Percentiles rank a stretch among this genome's conserved stretches.
phyloP scores from a whole-genome alignment of 1,140 invertebrate species.

The Drusus annulatus region DNA sequence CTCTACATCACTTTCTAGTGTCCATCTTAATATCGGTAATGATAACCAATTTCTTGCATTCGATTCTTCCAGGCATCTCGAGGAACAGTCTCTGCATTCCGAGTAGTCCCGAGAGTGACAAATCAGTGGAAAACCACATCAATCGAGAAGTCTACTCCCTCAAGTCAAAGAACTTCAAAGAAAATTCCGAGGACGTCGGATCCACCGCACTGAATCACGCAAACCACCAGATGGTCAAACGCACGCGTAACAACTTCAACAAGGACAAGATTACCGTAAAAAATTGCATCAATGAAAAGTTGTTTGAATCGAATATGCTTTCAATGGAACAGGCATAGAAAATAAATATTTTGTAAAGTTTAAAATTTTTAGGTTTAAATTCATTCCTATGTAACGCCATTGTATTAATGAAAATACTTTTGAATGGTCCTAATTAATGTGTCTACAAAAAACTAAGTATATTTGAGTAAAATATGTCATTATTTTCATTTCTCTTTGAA shows the following conservation, averaged over 20 bases:
- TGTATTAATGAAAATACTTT: too few species aligned
- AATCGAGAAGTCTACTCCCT: neutral
- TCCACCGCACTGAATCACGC: conserved; percentile 15
- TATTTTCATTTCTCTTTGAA: too few species aligned
- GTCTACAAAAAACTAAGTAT: too few species aligned
- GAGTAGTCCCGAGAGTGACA: conserved; percentile 49
- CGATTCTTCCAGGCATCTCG: conserved; percentile 28
- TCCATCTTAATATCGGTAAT: neutral
- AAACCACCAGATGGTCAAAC: conserved; percentile 38
- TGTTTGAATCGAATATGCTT: conserved; percentile 2
- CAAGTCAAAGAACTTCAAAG: conserved; percentile 27
- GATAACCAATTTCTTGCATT: neutral
- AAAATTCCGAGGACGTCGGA: conserved; percentile 5
- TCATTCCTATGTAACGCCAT: too few species aligned
- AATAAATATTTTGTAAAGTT: neutral
- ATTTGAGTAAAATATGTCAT: too few species aligned
- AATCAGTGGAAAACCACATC: conserved; percentile 49
- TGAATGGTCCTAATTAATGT: too few species aligned
- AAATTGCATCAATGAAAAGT: conserved; percentile 29
- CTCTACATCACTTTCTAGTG: too few species aligned
- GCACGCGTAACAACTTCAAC: neutral
- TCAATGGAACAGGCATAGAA: conserved; percentile 29
- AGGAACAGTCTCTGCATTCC: conserved; percentile 38
- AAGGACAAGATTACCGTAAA: neutral
- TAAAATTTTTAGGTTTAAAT: too few species aligned